Percentiles rank a stretch among this genome's conserved stretches.
phyloP scores from a whole-genome alignment of 1,140 invertebrate species.

The Mycetomoellerius zeteki region DNA sequence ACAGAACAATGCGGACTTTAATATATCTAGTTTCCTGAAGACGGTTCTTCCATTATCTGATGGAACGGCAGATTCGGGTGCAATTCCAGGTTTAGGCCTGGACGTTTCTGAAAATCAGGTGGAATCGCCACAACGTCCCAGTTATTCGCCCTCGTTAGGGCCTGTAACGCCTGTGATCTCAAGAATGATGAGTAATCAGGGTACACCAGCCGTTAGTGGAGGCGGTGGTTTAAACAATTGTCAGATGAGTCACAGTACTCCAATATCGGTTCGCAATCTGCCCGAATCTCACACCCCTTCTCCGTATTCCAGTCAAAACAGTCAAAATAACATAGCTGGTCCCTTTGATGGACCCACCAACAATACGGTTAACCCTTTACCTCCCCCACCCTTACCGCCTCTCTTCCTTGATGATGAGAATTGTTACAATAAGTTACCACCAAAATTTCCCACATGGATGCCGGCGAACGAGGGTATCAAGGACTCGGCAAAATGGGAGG shows the following conservation, averaged over 20 bases:
- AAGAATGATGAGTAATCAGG: constrained; percentile 72
- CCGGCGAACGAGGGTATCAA: constrained; percentile 81
- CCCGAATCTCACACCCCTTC: constrained; percentile 81
- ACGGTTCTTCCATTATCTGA: constrained; percentile 82
- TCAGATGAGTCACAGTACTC: constrained; percentile 82
- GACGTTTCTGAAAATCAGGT: constrained; percentile 79
- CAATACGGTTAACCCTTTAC: constrained; percentile 83
- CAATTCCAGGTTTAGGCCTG: constrained; percentile 84
- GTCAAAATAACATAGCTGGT: constrained; percentile 80
- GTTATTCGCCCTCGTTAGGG: constrained; percentile 78
- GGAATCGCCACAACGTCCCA: constrained; percentile 77
- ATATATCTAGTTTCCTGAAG: constrained; percentile 84
- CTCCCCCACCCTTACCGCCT: constrained; percentile 89
- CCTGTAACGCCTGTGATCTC: constrained; percentile 78
- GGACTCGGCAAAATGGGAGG: constrained; percentile 82
- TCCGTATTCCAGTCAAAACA: constrained; percentile 84
- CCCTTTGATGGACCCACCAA: constrained; percentile 75
- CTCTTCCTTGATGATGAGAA: constrained; percentile 86
- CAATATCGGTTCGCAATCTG: constrained; percentile 79
- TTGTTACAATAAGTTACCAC: constrained; percentile 86
- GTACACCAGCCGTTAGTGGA: constrained; percentile 51
- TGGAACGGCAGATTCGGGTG: constrained; percentile 72
- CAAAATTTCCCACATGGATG: constrained; percentile 87
- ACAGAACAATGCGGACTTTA: constrained; percentile 82
- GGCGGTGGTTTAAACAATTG: constrained; percentile 74